phyloP scores from a whole-genome alignment of 2,888 invertebrate species.

The Athalia circularis region DNA sequence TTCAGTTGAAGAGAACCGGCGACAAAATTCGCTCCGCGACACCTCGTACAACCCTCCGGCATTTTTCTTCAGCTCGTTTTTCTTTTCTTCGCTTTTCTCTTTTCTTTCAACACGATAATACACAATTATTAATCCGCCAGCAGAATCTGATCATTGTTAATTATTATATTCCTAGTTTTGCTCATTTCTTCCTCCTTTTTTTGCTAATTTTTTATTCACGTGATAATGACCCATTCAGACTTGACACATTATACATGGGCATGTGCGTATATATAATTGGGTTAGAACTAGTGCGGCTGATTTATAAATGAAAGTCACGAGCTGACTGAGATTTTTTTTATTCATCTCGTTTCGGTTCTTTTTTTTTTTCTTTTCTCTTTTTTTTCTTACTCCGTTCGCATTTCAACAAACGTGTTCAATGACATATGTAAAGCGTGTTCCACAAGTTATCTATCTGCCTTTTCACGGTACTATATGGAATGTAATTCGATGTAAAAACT shows the following conservation, averaged over 20 bases:
- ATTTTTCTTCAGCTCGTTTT: slow-evolving; percentile 53
- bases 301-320: slow-evolving; percentile 39
- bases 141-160: background rate
- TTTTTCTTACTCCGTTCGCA: background rate
- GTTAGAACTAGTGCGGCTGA: background rate
- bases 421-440: slow-evolving; percentile 29
- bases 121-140: background rate
- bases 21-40: slow-evolving; percentile 66
- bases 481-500: slow-evolving; percentile 15
- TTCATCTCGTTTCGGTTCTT: no score
- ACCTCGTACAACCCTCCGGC: slow-evolving; percentile 69
- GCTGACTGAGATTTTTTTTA: background rate
- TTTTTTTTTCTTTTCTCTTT: no score
- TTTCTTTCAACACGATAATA: background rate
- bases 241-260: background rate
- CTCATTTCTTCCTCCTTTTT: no score
- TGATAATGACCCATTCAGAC: background rate
- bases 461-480: background rate
- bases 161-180: background rate
- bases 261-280: background rate
- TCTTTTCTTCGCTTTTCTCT: background rate
- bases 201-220: background rate
- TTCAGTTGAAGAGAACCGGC: slow-evolving; percentile 62
- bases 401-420: slow-evolving; percentile 42
- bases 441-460: background rate